phyloP scores from a whole-genome alignment of 1,140 invertebrate genomes.

The Heliconius hewitsoni region DNA sequence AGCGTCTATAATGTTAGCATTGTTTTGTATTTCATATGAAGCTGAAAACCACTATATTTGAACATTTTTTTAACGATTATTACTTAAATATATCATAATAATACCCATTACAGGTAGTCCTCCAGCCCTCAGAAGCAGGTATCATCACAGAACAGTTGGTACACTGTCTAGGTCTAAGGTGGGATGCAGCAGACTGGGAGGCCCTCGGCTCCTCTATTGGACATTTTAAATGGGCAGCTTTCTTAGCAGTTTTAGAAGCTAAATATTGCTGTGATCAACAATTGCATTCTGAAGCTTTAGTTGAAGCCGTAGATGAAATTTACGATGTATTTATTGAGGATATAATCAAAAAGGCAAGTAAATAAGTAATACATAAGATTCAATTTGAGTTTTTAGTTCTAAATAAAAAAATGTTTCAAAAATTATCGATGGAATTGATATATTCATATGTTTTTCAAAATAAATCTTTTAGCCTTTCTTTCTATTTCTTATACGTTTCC shows the following conservation, averaged over 20 bases:
- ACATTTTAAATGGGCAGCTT: constrained; percentile 84
- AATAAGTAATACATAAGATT: too few relatives aligned
- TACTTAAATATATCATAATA: too few relatives aligned
- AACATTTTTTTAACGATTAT: too few relatives aligned
- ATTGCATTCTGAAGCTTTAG: constrained; percentile 83
- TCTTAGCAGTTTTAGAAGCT: constrained; percentile 87
- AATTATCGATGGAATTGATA: too few relatives aligned
- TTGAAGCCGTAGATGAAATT: constrained; percentile 88
- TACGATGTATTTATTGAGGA: constrained; percentile 90
- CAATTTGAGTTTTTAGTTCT: too few relatives aligned
- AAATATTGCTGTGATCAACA: constrained; percentile 84
- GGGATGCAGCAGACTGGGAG: constrained; percentile 86
- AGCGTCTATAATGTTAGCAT: too few relatives aligned
- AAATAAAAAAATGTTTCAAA: too few relatives aligned
- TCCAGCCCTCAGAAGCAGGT: constrained; percentile 85
- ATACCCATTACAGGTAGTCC: constrained; percentile 81
- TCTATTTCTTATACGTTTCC: too few relatives aligned
- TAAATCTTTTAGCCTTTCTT: too few relatives aligned
- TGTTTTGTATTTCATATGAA: too few relatives aligned
- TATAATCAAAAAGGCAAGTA: constrained; percentile 89
- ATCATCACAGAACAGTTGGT: constrained; percentile 85
- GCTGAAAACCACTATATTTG: too few relatives aligned
- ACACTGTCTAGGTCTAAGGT: constrained; percentile 84
- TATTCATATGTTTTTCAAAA: too few relatives aligned
- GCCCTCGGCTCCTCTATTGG: constrained; percentile 84